Conservation (phyloP, 2,797 vertebrate genomes). For the Ispidina lecontei region DNA sequence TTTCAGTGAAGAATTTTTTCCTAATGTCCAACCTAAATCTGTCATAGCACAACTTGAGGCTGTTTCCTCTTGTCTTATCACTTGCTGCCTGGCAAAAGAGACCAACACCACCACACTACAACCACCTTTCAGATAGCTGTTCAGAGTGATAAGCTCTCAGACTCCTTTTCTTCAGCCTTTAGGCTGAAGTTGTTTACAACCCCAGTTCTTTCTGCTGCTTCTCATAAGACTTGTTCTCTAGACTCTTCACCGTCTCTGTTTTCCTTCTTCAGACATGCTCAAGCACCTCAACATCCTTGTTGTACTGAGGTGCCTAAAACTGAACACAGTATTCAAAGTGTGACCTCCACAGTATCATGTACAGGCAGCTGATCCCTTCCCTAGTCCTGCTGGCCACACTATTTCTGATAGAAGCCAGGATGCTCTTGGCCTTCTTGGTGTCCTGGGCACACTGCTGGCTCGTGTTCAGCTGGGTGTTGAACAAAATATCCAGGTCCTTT, state of each 20-base stretch:
- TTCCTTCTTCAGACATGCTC: background rate
- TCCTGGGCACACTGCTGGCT: background rate
- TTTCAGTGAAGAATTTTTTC: background rate
- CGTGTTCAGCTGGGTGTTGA: background rate
- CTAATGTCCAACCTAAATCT: background rate
- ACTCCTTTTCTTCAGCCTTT: background rate
- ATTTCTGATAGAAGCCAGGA: background rate
- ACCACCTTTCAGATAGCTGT: background rate
- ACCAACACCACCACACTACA: fast-evolving
- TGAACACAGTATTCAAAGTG: background rate
- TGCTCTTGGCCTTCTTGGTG: background rate
- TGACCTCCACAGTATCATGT: fast-evolving
- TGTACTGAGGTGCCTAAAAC: background rate
- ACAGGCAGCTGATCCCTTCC: background rate
- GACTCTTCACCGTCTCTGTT: background rate
- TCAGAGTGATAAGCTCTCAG: background rate
- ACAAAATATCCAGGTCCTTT: background rate
- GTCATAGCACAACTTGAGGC: background rate
- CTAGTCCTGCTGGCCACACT: background rate
- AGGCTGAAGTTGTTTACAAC: background rate
- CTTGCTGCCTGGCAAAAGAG: background rate
- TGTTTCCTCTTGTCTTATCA: background rate
- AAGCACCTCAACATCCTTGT: background rate
- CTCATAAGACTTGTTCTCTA: background rate
- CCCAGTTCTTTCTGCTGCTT: background rate